Conservation (phyloP, 2,113 vertebrate species). For the Ailurus styani region DNA sequence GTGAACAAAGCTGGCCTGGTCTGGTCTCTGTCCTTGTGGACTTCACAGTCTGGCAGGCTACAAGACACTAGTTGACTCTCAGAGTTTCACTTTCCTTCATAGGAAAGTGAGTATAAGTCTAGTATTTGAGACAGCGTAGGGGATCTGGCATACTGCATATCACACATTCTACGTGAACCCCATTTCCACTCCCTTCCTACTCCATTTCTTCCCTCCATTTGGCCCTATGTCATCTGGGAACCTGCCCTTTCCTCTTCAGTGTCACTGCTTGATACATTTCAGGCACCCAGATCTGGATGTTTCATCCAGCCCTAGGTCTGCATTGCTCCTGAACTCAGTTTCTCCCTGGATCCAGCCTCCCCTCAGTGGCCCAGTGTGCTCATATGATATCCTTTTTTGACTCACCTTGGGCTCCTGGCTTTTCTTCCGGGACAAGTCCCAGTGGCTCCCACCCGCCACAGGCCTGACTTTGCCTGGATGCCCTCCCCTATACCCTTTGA, state of each 20-base stretch:
- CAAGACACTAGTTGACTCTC: background rate
- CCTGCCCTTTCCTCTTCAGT: background rate
- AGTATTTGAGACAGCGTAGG: background rate
- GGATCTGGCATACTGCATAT: rapidly evolving
- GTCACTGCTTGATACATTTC: background rate
- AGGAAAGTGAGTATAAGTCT: background rate
- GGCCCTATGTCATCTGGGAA: background rate
- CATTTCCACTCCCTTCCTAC: background rate
- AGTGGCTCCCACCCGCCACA: background rate
- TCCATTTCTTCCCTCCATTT: background rate
- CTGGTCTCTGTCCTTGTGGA: background rate
- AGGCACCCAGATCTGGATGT: background rate
- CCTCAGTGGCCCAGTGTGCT: background rate
- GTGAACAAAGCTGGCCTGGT: background rate
- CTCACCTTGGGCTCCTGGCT: background rate
- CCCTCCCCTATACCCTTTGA: rapidly evolving
- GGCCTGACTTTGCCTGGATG: background rate
- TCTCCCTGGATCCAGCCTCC: background rate
- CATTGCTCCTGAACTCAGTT: background rate
- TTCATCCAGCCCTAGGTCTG: background rate
- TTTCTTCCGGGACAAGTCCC: background rate
- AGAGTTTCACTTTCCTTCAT: background rate
- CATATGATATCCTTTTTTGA: background rate
- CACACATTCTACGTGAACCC: rapidly evolving
- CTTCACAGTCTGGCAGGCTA: background rate